Conservation (phyloP, 2,113 vertebrate genomes). For the Sprattus sprattus region DNA sequence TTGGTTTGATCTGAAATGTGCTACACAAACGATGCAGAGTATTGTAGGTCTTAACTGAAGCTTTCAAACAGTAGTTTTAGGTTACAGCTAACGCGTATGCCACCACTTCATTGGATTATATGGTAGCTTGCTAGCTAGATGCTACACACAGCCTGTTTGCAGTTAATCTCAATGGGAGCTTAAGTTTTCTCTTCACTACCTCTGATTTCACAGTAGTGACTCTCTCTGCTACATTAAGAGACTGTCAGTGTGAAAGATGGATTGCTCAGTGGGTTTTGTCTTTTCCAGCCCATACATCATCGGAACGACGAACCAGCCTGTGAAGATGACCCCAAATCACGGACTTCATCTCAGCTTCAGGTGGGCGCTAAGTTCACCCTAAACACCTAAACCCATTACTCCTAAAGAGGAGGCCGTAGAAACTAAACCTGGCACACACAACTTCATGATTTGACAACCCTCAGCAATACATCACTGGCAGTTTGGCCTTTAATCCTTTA, state of each 20-base stretch:
- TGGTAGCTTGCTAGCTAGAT: too few species aligned
- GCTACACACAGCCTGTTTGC: too few species aligned
- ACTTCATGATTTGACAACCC: neutral
- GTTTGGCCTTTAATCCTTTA: neutral
- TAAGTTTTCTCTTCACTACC: neutral
- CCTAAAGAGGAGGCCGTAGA: neutral
- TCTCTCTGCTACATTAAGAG: neutral
- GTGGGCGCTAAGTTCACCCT: conserved; percentile 55
- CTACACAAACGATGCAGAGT: too few species aligned
- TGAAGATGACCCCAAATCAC: conserved; percentile 95
- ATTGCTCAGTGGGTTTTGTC: neutral
- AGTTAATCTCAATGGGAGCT: neutral
- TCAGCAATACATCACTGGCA: neutral
- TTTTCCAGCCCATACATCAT: conserved; percentile 89
- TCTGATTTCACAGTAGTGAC: neutral
- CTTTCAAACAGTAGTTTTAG: too few species aligned
- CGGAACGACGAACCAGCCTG: conserved; percentile 95
- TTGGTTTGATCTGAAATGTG: too few species aligned
- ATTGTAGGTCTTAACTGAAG: too few species aligned
- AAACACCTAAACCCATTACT: neutral
- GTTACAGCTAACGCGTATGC: too few species aligned
- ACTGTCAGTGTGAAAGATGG: neutral
- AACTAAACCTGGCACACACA: neutral
- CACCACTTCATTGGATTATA: too few species aligned
- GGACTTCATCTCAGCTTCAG: conserved; percentile 96